Conservation (phyloP, 2,888 invertebrate genomes). For the Sepiola atlantica region DNA sequence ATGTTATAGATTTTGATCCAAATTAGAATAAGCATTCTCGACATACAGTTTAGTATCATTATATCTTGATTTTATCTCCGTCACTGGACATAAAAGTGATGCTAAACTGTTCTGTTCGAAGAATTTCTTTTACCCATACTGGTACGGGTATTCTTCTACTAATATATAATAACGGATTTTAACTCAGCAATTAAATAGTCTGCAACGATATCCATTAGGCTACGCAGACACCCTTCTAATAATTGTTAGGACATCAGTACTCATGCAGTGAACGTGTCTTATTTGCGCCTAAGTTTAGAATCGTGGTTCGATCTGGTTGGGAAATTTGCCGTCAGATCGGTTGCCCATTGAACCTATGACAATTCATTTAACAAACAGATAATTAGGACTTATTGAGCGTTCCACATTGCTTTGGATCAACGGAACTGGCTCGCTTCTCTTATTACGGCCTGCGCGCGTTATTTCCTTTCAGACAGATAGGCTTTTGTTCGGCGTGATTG, state of each 20-base stretch:
- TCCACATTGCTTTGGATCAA: not conserved
- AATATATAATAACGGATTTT: no score
- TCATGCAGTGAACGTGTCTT: not conserved
- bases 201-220: no score
- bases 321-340: not conserved
- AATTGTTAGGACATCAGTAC: not conserved
- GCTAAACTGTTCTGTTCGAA: no score
- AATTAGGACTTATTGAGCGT: conserved; percentile 18
- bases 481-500: conserved; percentile 8
- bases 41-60: no score
- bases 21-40: no score
- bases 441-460: not conserved
- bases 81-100: no score
- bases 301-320: not conserved
- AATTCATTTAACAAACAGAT: conserved; percentile 12
- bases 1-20: no score
- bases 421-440: not conserved
- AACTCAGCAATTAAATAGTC: no score
- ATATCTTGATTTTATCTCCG: no score
- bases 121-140: no score
- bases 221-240: not conserved
- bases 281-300: not conserved
- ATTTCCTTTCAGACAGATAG: not conserved
- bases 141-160: no score
- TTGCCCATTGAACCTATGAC: conserved; percentile 8